These are phyloP conservation scores for Nowickia ferox DNA, from an alignment of 2,888 invertebrate species.

Conservation along the genomic window DNA sequence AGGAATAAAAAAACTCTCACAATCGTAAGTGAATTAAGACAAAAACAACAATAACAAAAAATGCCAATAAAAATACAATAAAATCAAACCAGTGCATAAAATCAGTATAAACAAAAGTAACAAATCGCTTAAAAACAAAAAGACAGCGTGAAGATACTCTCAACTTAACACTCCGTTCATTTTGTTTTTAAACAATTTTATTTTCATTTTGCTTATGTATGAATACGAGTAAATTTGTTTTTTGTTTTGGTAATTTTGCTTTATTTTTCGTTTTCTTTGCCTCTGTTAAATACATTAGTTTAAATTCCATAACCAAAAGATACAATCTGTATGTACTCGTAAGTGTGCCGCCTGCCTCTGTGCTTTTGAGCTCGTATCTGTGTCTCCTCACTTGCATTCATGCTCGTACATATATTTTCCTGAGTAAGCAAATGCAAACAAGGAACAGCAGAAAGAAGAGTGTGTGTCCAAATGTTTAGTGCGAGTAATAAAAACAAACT, in stretches of 20 bases:
- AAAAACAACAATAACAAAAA: conserved; percentile 5
- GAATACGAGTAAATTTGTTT: no score
- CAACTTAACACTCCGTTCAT: conserved; percentile 64
- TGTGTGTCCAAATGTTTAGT: conserved; percentile 7
- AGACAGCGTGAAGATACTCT: conserved; percentile 67
- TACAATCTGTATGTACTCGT: conserved; percentile 42
- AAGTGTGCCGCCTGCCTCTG: not conserved
- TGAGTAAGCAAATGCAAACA: not conserved
- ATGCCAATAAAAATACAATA: conserved; percentile 42
- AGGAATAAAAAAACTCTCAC: conserved; percentile 30
- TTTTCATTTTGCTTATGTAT: conserved; percentile 14
- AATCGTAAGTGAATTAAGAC: conserved; percentile 7
- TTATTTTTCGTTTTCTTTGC: conserved; percentile 6
- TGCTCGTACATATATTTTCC: not conserved
- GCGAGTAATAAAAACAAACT: conserved; percentile 13
- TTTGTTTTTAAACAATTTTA: conserved; percentile 26
- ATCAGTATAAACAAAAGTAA: conserved; percentile 35
- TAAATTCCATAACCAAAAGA: conserved; percentile 59
- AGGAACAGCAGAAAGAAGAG: not conserved
- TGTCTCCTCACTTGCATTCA: not conserved
- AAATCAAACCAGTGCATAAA: conserved; percentile 43
- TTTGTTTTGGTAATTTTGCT: conserved; percentile 44
- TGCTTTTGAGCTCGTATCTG: conserved; percentile 2
- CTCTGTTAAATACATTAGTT: conserved; percentile 53
- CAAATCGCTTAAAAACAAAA: conserved; percentile 58